These are phyloP conservation scores for Lepus americanus DNA, from an alignment of 2,113 vertebrate species.

Conservation along the genomic window DNA sequence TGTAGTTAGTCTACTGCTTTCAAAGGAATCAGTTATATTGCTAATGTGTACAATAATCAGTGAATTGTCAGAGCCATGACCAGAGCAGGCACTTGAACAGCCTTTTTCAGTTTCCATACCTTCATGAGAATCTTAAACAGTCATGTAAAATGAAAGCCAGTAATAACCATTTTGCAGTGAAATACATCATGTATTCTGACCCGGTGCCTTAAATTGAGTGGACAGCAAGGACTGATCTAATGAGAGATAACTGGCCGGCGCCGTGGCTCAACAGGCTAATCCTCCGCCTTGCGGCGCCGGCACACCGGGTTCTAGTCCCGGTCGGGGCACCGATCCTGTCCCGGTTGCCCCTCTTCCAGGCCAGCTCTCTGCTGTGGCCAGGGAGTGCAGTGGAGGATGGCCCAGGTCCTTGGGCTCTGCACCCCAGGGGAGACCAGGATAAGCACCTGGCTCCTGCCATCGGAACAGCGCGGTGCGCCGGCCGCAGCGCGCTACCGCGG, in stretches of 20 bases:
- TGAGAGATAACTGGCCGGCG: background rate
- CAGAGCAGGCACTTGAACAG: conserved; percentile 24
- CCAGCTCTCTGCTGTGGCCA: too few relatives aligned
- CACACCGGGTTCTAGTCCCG: too few relatives aligned
- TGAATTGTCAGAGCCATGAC: conserved; percentile 40
- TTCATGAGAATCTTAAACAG: conserved; percentile 11
- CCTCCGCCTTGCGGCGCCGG: too few relatives aligned
- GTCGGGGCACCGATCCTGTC: too few relatives aligned
- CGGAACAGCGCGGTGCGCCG: too few relatives aligned
- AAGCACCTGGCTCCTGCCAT: too few relatives aligned
- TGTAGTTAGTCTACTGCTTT: conserved; percentile 44
- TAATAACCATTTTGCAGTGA: conserved; percentile 41
- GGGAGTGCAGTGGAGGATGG: too few relatives aligned
- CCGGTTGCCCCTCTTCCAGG: too few relatives aligned
- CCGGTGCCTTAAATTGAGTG: background rate
- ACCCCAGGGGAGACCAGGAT: too few relatives aligned
- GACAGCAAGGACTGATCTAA: background rate
- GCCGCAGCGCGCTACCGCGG: too few relatives aligned
- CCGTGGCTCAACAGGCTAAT: too few relatives aligned
- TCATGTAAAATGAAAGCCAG: conserved; percentile 1
- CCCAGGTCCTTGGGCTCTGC: too few relatives aligned
- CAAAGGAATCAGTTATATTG: conserved; percentile 26
- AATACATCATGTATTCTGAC: background rate
- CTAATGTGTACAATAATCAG: conserved; percentile 1
- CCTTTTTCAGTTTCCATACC: conserved; percentile 16